Evolutionary conservation across 2,888 invertebrate species (phyloP).

Genomic region (Pherbina coryleti): DNA sequence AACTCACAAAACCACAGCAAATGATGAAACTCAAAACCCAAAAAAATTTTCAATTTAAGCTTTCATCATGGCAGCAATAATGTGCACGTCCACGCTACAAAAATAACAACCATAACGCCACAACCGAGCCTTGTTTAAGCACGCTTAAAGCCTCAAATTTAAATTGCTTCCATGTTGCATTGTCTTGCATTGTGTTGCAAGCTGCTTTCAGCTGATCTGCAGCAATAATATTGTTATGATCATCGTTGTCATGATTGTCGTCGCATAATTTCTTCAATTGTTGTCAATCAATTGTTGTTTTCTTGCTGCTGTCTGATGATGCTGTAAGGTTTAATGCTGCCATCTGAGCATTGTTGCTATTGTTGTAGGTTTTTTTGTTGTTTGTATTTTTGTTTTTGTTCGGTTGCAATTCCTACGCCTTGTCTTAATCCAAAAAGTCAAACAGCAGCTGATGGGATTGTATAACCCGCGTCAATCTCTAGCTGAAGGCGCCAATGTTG

Average conservation of each 20-base stretch:
- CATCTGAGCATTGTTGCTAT: background rate
- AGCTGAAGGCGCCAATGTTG: no score
- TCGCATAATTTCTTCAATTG: slow-evolving; percentile 12
- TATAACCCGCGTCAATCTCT: background rate
- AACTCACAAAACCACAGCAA: background rate
- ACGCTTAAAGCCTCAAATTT: background rate
- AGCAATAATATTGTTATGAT: background rate
- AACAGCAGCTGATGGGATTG: background rate
- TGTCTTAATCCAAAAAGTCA: background rate
- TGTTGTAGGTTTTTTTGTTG: no score
- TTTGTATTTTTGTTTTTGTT: no score
- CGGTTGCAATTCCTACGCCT: background rate
- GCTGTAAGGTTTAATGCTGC: background rate
- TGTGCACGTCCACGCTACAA: background rate
- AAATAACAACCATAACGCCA: slow-evolving; percentile 4
- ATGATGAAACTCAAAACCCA: background rate
- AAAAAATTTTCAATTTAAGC: background rate
- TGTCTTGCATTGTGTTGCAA: background rate
- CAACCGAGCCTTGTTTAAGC: background rate
- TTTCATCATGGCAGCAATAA: background rate
- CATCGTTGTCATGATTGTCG: slow-evolving; percentile 11
- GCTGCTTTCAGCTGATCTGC: background rate
- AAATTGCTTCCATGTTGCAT: slow-evolving; percentile 5
- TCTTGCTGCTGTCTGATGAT: background rate
- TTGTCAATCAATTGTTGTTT: slow-evolving; percentile 10